Percentiles rank a stretch among this genome's conserved stretches.
Conservation (phyloP, 1,140 invertebrate species). For the Megathymus violae region DNA sequence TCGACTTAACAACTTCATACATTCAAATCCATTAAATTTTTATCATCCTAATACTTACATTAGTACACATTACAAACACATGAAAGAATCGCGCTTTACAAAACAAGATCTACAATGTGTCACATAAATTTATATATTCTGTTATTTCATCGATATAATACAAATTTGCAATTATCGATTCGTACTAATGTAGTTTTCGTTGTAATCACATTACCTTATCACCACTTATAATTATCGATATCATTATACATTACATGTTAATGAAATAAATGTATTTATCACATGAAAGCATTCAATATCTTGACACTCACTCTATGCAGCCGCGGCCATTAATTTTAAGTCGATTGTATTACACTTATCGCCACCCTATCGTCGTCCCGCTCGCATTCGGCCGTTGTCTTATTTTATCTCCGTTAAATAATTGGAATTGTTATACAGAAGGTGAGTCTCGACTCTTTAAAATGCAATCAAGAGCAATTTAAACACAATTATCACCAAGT, state of each 20-base stretch:
- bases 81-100: slow-evolving; percentile 17
- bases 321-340: slow-evolving; percentile 28
- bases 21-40: not conserved
- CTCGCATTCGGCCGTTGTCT: slow-evolving; percentile 29
- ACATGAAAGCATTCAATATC: slow-evolving; percentile 31
- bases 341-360: slow-evolving; percentile 34
- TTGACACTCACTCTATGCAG: slow-evolving; percentile 22
- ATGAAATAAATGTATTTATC: slow-evolving; percentile 28
- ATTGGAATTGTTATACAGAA: slow-evolving; percentile 35
- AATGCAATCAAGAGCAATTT: slow-evolving; percentile 33
- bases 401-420: slow-evolving; percentile 35
- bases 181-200: slow-evolving; percentile 23
- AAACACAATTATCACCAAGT: slow-evolving; percentile 22
- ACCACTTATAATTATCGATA: slow-evolving; percentile 26
- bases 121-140: slow-evolving; percentile 14
- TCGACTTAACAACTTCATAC: slow-evolving; percentile 10
- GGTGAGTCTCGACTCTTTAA: slow-evolving; percentile 31
- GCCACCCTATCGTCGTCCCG: slow-evolving; percentile 29
- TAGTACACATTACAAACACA: slow-evolving; percentile 13
- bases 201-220: slow-evolving; percentile 29
- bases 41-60: slow-evolving; percentile 7
- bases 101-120: not conserved
- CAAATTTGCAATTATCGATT: slow-evolving; percentile 11
- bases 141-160: slow-evolving; percentile 2
- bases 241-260: slow-evolving; percentile 29